Conservation (phyloP, 2,797 vertebrate species). For the Enteromius unitaeniatus region DNA sequence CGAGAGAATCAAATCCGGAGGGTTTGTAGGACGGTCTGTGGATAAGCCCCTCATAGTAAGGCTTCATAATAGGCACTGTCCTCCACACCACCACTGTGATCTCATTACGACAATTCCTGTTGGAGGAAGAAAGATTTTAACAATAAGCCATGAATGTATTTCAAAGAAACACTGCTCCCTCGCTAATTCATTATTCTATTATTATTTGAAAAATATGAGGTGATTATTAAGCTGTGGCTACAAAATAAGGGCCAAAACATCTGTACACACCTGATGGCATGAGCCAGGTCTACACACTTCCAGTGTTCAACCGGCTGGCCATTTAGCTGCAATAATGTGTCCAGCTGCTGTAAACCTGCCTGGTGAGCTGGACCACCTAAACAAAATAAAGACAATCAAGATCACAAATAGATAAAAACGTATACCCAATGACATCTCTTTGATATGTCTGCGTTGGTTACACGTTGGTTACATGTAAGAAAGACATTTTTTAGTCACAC, state of each 20-base stretch:
- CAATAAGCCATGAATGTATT: neutral
- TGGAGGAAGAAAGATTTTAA: neutral
- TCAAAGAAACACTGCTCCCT: neutral
- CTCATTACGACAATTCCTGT: conserved; percentile 85
- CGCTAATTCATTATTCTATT: no score
- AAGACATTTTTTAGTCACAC: neutral
- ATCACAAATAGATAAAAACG: neutral
- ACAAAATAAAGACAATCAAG: neutral
- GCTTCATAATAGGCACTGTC: conserved; percentile 81
- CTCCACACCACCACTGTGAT: conserved; percentile 90
- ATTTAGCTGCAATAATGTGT: conserved; percentile 89
- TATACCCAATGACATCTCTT: neutral
- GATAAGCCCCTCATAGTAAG: conserved; percentile 77
- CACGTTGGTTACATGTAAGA: neutral
- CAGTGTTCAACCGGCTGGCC: conserved; percentile 91
- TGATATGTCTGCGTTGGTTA: neutral
- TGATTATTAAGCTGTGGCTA: neutral
- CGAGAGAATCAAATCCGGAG: conserved; percentile 72
- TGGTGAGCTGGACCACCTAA: conserved; percentile 89
- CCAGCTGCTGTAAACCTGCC: conserved; percentile 88
- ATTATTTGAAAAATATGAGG: neutral
- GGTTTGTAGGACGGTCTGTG: conserved; percentile 82
- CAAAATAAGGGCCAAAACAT: neutral
- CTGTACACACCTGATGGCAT: conserved; percentile 85
- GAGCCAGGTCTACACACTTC: conserved; percentile 92